Evolutionary conservation across 1,140 invertebrate genomes (phyloP), one percentile per base, ranked within the genome.

Genomic region (Bombus pyrosoma): DNA sequence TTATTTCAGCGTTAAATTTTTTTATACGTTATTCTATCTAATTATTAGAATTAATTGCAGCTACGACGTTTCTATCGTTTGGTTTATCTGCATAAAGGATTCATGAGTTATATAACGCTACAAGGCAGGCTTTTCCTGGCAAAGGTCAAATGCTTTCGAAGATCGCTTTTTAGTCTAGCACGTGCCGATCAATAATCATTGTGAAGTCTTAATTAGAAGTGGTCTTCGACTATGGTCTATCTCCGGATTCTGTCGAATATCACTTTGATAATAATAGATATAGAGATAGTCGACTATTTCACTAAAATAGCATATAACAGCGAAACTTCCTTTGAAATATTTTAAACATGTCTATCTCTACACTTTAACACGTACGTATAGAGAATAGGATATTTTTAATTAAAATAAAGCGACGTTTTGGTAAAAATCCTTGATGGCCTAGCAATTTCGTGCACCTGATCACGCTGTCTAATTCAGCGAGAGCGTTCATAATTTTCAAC

Each of bases 361-460:
- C 28, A 5, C 28, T 62, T 12, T 62, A n/a, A 2, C 4, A 13
- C 28, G 1, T n/a, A n/a, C 4, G 5, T 62, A 62, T 5, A 13
- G 28, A 62, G 59, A 62, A 28, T 13, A 12, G 59, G 0, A 62
- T n/a, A 13, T 13, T 62, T 62, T 62, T 62, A n/a, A 62, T 62
- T 62, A 62, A n/a, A 62, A n/a, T n/a, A 62, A 62, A 12, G 12
- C 28, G 28, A n/a, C 6, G 28, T 28, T 28, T 62, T 28, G 59
- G 57, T 59, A 13, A 83, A 84, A 71, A 47, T 74, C 43, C 34
- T 32, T 39, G 37, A 57, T 68, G 62, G 43, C 34, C 34, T 68
- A n/a, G 76, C 68, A 32, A 66, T 64, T 39, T 15, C 8, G 22
- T 18, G 68, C 77, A 85, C 77, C 76, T 85, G 57, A 80, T 85